These are phyloP conservation scores for Netelia inedita DNA, from an alignment of 2,888 invertebrate species.

Conservation along the genomic window DNA sequence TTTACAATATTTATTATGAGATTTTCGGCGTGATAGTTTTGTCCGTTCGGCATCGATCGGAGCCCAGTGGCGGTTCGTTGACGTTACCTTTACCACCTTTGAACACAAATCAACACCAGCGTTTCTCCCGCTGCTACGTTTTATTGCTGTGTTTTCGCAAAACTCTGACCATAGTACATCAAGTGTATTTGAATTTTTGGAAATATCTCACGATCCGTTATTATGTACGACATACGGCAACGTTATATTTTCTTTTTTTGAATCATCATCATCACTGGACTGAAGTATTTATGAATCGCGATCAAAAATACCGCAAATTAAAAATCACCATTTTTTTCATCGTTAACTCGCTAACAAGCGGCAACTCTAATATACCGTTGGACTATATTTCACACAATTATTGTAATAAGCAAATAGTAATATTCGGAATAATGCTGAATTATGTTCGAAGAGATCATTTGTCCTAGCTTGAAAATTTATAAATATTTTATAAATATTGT, in stretches of 20 bases:
- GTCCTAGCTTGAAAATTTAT: too few relatives aligned
- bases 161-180: constrained; percentile 55
- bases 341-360: background rate
- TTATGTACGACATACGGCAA: background rate
- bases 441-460: too few relatives aligned
- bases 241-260: constrained; percentile 27
- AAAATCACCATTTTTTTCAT: background rate
- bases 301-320: background rate
- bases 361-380: too few relatives aligned
- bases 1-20: constrained; percentile 71
- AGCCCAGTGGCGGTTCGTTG: constrained; percentile 49
- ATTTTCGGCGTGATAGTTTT: constrained; percentile 61
- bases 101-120: constrained; percentile 66
- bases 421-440: too few relatives aligned
- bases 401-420: too few relatives aligned
- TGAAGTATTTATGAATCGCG: background rate
- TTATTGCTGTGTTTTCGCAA: constrained; percentile 44
- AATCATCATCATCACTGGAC: constrained; percentile 12
- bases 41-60: constrained; percentile 39
- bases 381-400: too few relatives aligned
- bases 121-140: constrained; percentile 23
- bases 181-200: constrained; percentile 45
- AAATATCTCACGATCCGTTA: constrained; percentile 27
- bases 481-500: too few relatives aligned
- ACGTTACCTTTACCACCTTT: constrained; percentile 64